Conservation (phyloP, 1,140 invertebrate species). For the Aphelenchoides besseyi region DNA sequence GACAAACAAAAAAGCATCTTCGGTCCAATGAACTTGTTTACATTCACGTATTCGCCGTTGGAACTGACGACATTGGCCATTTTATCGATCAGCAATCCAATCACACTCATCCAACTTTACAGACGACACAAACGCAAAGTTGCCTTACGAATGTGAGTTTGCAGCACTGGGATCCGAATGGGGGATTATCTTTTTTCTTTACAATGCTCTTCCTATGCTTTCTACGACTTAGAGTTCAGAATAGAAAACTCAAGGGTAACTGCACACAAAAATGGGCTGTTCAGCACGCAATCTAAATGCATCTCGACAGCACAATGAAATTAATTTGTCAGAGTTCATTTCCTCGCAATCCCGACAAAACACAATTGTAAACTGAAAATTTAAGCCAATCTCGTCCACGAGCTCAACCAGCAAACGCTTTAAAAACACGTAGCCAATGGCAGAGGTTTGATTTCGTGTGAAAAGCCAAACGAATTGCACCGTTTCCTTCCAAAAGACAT, state of each 20-base stretch:
- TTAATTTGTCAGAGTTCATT: too few species aligned
- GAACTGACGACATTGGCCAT: slow-evolving; percentile 57
- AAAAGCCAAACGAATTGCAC: neutral
- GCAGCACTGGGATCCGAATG: neutral
- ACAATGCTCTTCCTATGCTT: slow-evolving; percentile 5
- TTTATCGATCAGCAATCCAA: slow-evolving; percentile 57
- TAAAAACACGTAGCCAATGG: slow-evolving; percentile 49
- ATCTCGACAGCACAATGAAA: too few species aligned
- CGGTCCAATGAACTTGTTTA: slow-evolving; percentile 50
- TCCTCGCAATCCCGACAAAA: too few species aligned
- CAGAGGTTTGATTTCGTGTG: slow-evolving; percentile 40
- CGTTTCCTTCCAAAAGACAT: too few species aligned
- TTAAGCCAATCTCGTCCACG: slow-evolving; percentile 28
- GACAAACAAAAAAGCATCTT: slow-evolving; percentile 26
- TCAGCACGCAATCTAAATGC: too few species aligned
- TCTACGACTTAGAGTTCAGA: too few species aligned
- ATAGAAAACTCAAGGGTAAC: too few species aligned
- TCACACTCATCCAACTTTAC: slow-evolving; percentile 52
- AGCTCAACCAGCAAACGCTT: slow-evolving; percentile 11
- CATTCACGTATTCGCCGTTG: slow-evolving; percentile 55
- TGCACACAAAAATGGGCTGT: too few species aligned
- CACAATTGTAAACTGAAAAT: too few species aligned
- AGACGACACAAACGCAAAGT: slow-evolving; percentile 60
- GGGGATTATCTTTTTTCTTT: slow-evolving; percentile 14
- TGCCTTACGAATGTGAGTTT: slow-evolving; percentile 60